Base-by-base conservation (phyloP, 37 sponge, comb jelly and placozoan genomes). In the Ianthella basta region DNA sequence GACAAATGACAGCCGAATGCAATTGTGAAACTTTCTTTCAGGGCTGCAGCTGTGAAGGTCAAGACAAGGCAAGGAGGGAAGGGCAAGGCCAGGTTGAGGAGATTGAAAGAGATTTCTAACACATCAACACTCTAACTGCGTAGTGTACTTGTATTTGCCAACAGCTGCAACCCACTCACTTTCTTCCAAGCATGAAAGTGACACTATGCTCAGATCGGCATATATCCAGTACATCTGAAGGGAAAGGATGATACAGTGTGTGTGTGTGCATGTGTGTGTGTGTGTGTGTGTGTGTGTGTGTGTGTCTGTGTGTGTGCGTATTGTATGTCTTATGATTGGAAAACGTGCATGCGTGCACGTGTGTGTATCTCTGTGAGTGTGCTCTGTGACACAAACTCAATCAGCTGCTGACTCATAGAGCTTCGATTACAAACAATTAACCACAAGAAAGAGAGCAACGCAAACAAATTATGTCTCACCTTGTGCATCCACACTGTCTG, bases 1-100 rank as follows among this genome's bases (percentile, higher is more conserved):
- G n/a, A 75, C 59, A 55, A 86, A 92, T 37, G 83, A 39, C 8
- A 88, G 29, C 35, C 92, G 59, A 33, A 92, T 66, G 60, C 63
- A 86, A 53, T 92, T 86, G 40, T 74, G 14, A 61, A 88, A 92
- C 13, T 56, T 30, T 0, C 70, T 69, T 27, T 55, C 29, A 4
- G 80, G 60, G 34, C 88, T 87, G 16, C 60, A 53, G 77, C 90
- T 89, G 60, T 10, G 8, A 8, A 8, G 50, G 50, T 44, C 3
- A 8, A 8, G 3, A 44, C 50, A 44, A 44, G 3, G 3, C 8
- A 8, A 44, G 50, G n/a, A n/a, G n/a, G n/a, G 8, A 44, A 8
- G 50, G 50, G 50, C 8, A 44, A 8, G 50, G 3, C 3, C 50
- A 44, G 8, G 3, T 44, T 44, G 50, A 44, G 50, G n/a, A n/a